Evolutionary conservation across 2,888 invertebrate genomes (phyloP), one percentile per base, ranked within the genome.

Genomic region (Noctua comes): DNA sequence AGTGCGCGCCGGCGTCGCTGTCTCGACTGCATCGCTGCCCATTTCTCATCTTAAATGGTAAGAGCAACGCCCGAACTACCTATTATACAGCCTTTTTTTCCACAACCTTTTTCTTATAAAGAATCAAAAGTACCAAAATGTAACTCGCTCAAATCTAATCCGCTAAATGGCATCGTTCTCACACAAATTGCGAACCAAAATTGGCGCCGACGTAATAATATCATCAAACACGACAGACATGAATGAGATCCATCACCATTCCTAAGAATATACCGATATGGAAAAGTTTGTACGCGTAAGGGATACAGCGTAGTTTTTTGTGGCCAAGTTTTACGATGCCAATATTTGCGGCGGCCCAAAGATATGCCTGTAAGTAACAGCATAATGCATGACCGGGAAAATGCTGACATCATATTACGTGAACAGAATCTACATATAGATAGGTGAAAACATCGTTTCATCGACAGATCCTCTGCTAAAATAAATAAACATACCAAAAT

Each of bases 21-120:
- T 95, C 94, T 93, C 92, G 91, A 92, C 92, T 93, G 93, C 93
- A 93, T 87, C 91, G 93, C 93, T 94, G 94, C 92, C 94, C 95
- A 96, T 96, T 95, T 95, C 94, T 96, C 96, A 95, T 95, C 93
- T 94, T 92, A 95, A 96, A 96, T 93, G 93, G 93, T 93, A 92
- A 92, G 91, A 93, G 93, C 93, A 93, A 91, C 90, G 92, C 90
- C 64, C 77, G 31, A 74, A 91, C 88, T 90, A 91, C 73, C 87
- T 90, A 90, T 92, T 91, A 91, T 73, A 77, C 86, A 48, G 10
- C 21, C 36, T 54, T 64, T 80, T 83, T 84, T 75, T 79, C 66
- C 59, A 73, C 64, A 77, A 83, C 72, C 43, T 79, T 70, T 76
- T 73, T 46, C 59, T 76, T 73, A n/a, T 57, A 68, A 68, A 70